Evolutionary conservation across 2,113 vertebrate species (phyloP).

Genomic region (Brachirus orientalis): DNA sequence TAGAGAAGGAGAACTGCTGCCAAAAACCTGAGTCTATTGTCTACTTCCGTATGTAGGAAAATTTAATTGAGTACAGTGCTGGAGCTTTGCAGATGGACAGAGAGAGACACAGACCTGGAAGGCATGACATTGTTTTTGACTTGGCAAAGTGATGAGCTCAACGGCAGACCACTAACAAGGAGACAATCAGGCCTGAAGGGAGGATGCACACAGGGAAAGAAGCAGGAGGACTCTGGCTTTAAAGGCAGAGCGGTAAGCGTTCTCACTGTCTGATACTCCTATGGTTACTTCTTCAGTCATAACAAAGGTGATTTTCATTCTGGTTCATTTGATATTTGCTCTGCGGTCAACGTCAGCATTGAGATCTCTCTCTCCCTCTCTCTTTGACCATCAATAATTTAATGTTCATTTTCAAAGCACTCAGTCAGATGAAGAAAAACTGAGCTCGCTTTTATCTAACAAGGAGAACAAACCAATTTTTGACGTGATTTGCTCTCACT

Average conservation of each 20-base stretch:
- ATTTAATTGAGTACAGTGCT: slow-evolving; percentile 67
- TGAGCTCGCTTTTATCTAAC: slow-evolving; percentile 67
- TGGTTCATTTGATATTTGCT: slow-evolving; percentile 52
- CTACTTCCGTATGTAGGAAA: slow-evolving; percentile 28
- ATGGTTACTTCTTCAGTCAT: slow-evolving; percentile 48
- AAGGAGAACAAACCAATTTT: slow-evolving; percentile 65
- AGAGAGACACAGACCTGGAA: slow-evolving; percentile 65
- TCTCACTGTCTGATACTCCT: slow-evolving; percentile 42
- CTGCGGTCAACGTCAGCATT: slow-evolving; percentile 43
- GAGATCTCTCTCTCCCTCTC: slow-evolving; percentile 50
- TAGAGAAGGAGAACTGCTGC: neutral
- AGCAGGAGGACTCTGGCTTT: slow-evolving; percentile 61
- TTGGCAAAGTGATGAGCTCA: slow-evolving; percentile 82
- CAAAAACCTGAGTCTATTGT: slow-evolving; percentile 52
- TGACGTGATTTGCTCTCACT: slow-evolving; percentile 66
- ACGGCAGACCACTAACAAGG: slow-evolving; percentile 76
- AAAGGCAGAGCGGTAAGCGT: slow-evolving; percentile 57
- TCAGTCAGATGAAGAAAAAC: slow-evolving; percentile 59
- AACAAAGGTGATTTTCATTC: slow-evolving; percentile 58
- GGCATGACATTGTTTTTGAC: slow-evolving; percentile 82
- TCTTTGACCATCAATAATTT: slow-evolving; percentile 68
- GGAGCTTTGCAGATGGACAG: slow-evolving; percentile 62
- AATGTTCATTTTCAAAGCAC: slow-evolving; percentile 73
- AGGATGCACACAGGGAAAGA: slow-evolving; percentile 52
- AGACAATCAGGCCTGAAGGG: slow-evolving; percentile 72